Conservation (phyloP, 1,140 invertebrate genomes). For the Pristionchus pacificus region DNA sequence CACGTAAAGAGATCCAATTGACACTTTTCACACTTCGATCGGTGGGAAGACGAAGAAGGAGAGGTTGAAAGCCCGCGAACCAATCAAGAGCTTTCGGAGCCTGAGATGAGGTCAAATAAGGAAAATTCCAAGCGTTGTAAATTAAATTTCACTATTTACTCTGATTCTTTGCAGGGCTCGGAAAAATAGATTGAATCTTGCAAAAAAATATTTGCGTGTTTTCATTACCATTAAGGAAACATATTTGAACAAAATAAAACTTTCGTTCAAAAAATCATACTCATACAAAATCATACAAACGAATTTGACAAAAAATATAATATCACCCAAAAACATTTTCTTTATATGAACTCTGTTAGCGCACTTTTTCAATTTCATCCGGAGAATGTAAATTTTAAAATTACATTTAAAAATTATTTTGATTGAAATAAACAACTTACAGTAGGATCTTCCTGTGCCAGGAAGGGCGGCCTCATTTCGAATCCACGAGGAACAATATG, state of each 20-base stretch:
- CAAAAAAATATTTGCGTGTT: slow-evolving; percentile 4
- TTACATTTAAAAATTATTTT: background rate
- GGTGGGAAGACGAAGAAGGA: slow-evolving; percentile 47
- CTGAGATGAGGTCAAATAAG: slow-evolving; percentile 5
- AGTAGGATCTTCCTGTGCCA: slow-evolving; percentile 8
- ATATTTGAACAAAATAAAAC: background rate
- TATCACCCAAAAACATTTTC: too few relatives aligned
- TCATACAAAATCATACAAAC: too few relatives aligned
- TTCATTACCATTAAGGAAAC: slow-evolving; percentile 9
- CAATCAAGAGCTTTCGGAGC: slow-evolving; percentile 42
- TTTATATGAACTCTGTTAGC: background rate
- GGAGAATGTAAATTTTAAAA: slow-evolving; percentile 11
- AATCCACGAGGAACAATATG: slow-evolving; percentile 1
- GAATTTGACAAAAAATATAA: too few relatives aligned
- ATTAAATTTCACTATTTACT: slow-evolving; percentile 17
- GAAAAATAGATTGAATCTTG: background rate
- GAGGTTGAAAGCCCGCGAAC: slow-evolving; percentile 51
- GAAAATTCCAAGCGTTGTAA: slow-evolving; percentile 5
- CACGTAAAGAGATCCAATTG: slow-evolving; percentile 50
- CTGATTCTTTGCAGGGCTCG: slow-evolving; percentile 14
- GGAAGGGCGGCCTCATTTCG: slow-evolving; percentile 12
- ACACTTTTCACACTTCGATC: slow-evolving; percentile 35
- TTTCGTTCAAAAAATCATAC: background rate
- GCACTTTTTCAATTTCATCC: background rate
- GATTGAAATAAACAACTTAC: background rate